Percentiles rank a stretch among this genome's conserved stretches.
These are phyloP conservation scores for Phrynocephalus versicolor DNA, from an alignment of 2,113 vertebrate species.

Conservation along the genomic window DNA sequence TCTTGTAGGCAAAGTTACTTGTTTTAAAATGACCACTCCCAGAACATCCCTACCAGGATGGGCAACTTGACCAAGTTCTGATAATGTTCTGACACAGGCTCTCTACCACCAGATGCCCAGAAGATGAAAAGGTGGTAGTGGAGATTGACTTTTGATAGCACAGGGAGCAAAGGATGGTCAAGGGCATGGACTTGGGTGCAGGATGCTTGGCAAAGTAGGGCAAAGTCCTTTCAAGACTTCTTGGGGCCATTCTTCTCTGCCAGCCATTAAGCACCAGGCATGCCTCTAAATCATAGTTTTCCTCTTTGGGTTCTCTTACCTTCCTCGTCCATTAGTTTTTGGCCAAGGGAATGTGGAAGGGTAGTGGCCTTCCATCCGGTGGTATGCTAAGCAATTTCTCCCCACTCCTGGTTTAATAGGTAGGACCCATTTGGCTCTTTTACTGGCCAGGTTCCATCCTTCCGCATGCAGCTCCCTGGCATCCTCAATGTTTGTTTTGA, in stretches of 20 bases:
- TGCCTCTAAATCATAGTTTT: background rate
- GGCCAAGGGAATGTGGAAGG: background rate
- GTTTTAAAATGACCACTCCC: too few species aligned
- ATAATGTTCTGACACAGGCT: background rate
- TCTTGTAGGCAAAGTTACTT: too few species aligned
- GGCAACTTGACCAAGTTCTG: too few species aligned
- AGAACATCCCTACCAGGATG: too few species aligned
- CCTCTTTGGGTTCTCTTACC: background rate
- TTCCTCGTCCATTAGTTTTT: background rate
- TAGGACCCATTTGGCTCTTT: too few species aligned
- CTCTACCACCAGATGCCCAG: background rate
- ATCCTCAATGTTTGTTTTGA: too few species aligned
- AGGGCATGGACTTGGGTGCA: background rate
- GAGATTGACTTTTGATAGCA: background rate
- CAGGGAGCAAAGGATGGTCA: background rate
- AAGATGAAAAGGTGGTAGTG: background rate
- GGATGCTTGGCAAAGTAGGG: too few species aligned
- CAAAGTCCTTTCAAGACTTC: background rate
- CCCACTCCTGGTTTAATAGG: too few species aligned
- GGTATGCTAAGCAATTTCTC: too few species aligned
- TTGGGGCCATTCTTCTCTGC: background rate
- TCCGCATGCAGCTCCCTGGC: too few species aligned
- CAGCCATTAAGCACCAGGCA: background rate
- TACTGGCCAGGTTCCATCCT: too few species aligned
- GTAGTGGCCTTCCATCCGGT: too few species aligned